phyloP scores from a whole-genome alignment of 1,140 invertebrate genomes.

The Galleria mellonella region DNA sequence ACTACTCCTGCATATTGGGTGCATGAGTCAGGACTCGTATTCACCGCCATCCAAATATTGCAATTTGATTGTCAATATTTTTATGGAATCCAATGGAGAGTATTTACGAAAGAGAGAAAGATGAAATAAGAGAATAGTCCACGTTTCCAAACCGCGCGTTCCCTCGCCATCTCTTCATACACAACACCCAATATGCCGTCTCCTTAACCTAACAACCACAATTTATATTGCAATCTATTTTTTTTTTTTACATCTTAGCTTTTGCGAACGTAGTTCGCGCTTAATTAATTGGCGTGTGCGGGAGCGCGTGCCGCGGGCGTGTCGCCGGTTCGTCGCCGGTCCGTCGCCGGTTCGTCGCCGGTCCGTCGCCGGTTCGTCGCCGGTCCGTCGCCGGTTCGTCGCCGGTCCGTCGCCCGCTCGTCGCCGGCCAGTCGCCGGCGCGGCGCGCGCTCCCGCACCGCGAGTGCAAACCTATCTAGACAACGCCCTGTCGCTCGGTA shows the following conservation, averaged over 20 bases:
- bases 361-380: constrained; percentile 11
- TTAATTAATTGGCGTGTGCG: constrained; percentile 4
- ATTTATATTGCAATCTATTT: constrained; percentile 66
- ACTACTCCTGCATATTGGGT: constrained; percentile 51
- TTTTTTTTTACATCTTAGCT: constrained; percentile 62
- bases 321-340: constrained; percentile 10
- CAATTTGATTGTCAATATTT: no score
- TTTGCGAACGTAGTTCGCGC: constrained; percentile 34
- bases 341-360: constrained; percentile 11
- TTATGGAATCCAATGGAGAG: no score
- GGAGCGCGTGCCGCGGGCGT: no score
- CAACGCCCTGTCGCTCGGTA: constrained; percentile 64
- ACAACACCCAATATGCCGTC: constrained; percentile 68
- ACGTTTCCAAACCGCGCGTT: no score
- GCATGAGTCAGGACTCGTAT: constrained; percentile 5
- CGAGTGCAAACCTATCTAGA: constrained; percentile 60
- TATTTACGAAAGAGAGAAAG: no score
- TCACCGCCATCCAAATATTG: no score
- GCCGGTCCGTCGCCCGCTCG: constrained; percentile 15
- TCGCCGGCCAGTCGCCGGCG: constrained; percentile 2
- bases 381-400: background rate
- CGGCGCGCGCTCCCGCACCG: constrained; percentile 15
- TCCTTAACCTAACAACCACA: constrained; percentile 46
- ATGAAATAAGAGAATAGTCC: no score
- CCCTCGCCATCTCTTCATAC: constrained; percentile 41